These are phyloP conservation scores for Cremastinae sp. DNA, from an alignment of 2,888 invertebrate genomes.

Conservation along the genomic window DNA sequence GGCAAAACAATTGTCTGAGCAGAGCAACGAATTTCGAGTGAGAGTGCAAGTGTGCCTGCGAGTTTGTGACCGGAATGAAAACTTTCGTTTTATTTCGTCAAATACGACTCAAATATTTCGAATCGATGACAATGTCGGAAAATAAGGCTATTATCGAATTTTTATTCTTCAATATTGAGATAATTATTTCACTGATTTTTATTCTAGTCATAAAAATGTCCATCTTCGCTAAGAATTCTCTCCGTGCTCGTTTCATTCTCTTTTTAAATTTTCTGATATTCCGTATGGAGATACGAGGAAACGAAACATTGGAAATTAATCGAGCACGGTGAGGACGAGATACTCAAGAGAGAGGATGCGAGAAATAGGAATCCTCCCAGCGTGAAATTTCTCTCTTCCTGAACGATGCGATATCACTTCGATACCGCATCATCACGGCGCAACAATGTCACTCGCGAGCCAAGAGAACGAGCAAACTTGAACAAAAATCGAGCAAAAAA, in stretches of 20 bases:
- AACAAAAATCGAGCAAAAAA: slow-evolving; percentile 26
- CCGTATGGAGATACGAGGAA: neutral
- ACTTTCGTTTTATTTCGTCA: neutral
- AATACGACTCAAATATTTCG: slow-evolving; percentile 18
- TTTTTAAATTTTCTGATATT: too few relatives aligned
- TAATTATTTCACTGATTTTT: too few relatives aligned
- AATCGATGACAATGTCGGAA: neutral
- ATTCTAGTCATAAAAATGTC: neutral
- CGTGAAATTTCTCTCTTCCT: slow-evolving; percentile 52
- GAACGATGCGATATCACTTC: slow-evolving; percentile 55
- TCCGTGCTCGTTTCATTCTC: neutral
- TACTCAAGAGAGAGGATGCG: neutral
- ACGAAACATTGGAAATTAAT: neutral
- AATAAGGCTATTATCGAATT: neutral
- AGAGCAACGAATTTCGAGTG: slow-evolving; percentile 21
- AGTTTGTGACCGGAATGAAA: slow-evolving; percentile 12
- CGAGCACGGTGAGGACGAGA: slow-evolving; percentile 24
- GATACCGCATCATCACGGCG: slow-evolving; percentile 56
- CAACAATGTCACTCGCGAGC: slow-evolving; percentile 41
- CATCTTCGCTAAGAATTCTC: neutral
- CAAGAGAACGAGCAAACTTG: neutral
- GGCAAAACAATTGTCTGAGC: neutral
- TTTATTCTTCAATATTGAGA: too few relatives aligned
- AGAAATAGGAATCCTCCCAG: slow-evolving; percentile 2
- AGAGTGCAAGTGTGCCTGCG: neutral